These are phyloP conservation scores for Poeciliopsis paucimaculata DNA, from an alignment of 2,797 vertebrate genomes.

Conservation along the genomic window DNA sequence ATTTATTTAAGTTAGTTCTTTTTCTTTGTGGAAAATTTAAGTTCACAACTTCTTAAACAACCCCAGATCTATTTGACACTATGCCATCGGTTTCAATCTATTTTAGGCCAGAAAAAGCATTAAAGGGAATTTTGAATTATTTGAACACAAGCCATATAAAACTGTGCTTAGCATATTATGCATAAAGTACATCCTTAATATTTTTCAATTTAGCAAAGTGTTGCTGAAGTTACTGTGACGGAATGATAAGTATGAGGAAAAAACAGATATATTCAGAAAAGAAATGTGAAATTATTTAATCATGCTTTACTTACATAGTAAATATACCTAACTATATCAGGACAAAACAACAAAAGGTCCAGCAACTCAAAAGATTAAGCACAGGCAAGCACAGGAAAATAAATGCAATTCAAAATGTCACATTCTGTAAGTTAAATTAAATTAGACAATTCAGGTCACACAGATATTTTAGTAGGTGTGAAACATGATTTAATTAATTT, in stretches of 20 bases:
- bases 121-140: slow-evolving; percentile 21
- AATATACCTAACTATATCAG: not conserved
- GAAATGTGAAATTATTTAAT: not conserved
- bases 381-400: not conserved
- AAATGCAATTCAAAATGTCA: not conserved
- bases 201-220: not conserved
- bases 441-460: not conserved
- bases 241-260: not conserved
- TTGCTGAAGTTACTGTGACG: not conserved
- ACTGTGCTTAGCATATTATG: slow-evolving; percentile 13
- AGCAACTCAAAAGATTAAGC: not conserved
- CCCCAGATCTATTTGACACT: not conserved
- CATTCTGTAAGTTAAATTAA: not conserved
- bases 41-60: not conserved
- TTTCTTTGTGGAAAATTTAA: not conserved
- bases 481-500: not conserved
- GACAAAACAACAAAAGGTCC: not conserved
- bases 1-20: not conserved
- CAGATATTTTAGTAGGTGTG: not conserved
- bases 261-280: not conserved
- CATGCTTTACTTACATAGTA: not conserved
- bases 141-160: slow-evolving; percentile 21
- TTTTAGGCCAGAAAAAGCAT: not conserved
- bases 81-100: not conserved
- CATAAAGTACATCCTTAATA: not conserved